These are phyloP conservation scores for Ceratotherium simum DNA, from an alignment of 2,113 vertebrate species.

Conservation along the genomic window DNA sequence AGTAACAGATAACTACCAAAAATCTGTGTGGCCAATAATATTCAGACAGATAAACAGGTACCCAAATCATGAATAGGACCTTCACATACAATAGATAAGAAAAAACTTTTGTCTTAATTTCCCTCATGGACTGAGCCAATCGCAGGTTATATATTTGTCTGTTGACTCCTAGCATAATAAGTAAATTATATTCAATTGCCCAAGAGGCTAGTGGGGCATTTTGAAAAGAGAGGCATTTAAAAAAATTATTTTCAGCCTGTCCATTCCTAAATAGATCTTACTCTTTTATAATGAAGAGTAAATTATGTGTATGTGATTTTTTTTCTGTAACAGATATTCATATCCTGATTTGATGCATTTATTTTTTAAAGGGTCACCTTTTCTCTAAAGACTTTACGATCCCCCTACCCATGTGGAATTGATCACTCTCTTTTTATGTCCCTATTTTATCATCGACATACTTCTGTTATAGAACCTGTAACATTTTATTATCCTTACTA, in stretches of 20 bases:
- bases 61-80: neutral
- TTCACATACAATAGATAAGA: neutral
- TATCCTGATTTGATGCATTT: neutral
- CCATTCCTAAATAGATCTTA: neutral
- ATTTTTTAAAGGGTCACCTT: constrained; percentile 60
- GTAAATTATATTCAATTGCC: neutral
- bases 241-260: neutral
- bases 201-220: neutral
- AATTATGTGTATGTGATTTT: neutral
- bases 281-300: constrained; percentile 29
- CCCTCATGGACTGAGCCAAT: neutral
- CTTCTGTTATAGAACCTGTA: constrained; percentile 50
- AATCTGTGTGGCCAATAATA: neutral
- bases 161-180: neutral
- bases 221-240: neutral
- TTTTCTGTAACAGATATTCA: constrained; percentile 13
- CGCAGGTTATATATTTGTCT: neutral
- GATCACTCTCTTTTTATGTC: constrained; percentile 54
- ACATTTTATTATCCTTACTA: constrained; percentile 51
- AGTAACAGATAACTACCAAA: neutral
- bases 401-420: neutral
- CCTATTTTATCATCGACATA: neutral
- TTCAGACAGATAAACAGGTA: neutral
- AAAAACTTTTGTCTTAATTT: neutral
- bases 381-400: constrained; percentile 46